Base-by-base conservation (phyloP, 2,113 vertebrate genomes). In the Ascaphus truei region DNA sequence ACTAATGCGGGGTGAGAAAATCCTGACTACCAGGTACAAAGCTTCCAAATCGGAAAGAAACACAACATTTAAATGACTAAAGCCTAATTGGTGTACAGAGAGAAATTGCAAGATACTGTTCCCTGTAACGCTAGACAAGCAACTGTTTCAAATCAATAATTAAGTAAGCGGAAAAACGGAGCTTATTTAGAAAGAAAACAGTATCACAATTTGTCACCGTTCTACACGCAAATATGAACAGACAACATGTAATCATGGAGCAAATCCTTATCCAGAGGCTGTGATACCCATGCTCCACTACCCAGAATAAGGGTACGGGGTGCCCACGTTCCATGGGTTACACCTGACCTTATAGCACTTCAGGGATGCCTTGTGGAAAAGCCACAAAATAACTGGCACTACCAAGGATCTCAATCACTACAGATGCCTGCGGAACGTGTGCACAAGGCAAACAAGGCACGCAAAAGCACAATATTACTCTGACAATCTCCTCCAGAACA, bases 41-140 rank as follows among this genome's bases (percentile, higher is more conserved):
- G 72, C 62, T 77, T 81, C 78, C 62, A 82, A 76, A 79, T 72
- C 76, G 64, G 75, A 72, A 83, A 87, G 84, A 77, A 87, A 85
- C 84, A 85, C 77, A 72, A 72, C 61, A 84, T 85, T 85, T 81
- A 81, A 82, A 86, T 86, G 67, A 82, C 72, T 82, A 86, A 86
- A 77, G 75, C 75, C 71, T 86, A 83, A 86, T 80, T 83, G 79
- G 76, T 72, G 50, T 72, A 85, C 79, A 84, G 82, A 80, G 69
- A 77, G 64, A 83, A 84, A 82, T 0, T 5, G 76, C 72, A 82
- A 83, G 81, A 81, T 71, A 58, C 37, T 52, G 66, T 27, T 65
- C 76, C 80, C 53, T 64, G 22, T 31, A 55, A 76, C 81, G 76
- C 74, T 61, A 79, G 60, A 62, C 75, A 34, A 77, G 73, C 77